Base-by-base conservation (phyloP, 1,140 invertebrate species). In the Ptiloglossa arizonensis region DNA sequence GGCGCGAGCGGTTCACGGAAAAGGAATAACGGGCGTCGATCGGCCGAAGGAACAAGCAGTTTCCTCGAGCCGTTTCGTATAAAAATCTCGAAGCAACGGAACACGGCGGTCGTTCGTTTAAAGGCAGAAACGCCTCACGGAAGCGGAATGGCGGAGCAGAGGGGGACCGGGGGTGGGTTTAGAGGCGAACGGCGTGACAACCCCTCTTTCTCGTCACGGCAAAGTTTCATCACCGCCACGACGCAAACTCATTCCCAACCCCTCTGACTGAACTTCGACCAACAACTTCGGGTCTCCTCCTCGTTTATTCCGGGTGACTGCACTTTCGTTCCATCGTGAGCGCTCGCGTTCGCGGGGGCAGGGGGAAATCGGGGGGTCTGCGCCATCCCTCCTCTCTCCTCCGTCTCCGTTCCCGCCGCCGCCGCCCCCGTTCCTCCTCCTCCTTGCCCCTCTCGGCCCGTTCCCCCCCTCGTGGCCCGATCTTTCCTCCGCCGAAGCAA, bases 271-370 rank as follows among this genome's bases (percentile, higher is more conserved):
- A 91, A 92, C 91, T 92, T 91, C 88, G 89, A 91, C 90, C 91
- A 89, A 91, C 90, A 91, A 92, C 90, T 92, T 92, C 90, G 82
- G 87, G 86, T 91, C 89, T 91, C 89, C 89, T 90, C 87, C 91
- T 92, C 91, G 91, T 92, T 93, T 92, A 93, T 92, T 92, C 91
- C 89, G 90, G 92, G 86, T 91, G 91, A 93, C 91, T 93, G 92
- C 91, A 91, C 89, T 90, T 91, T 92, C 91, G 90, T 89, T 88
- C 91, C 90, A 87, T 91, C 89, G 86, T 88, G 82, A 83, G 66
- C 74, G 78, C 75, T 83, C 80, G 74, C 75, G 72, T 70, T 79
- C 79, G 63, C 70, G 85, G 79, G 89, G 86, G 84, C n/a, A n/a
- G n/a, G n/a, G n/a, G n/a, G n/a, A n/a, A n/a, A n/a, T n/a, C n/a